A percentile compares a stretch with the other conserved stretches of the same genome.
Evolutionary conservation across 2,797 vertebrate species (phyloP).

Genomic region (Tolypeutes matacus): DNA sequence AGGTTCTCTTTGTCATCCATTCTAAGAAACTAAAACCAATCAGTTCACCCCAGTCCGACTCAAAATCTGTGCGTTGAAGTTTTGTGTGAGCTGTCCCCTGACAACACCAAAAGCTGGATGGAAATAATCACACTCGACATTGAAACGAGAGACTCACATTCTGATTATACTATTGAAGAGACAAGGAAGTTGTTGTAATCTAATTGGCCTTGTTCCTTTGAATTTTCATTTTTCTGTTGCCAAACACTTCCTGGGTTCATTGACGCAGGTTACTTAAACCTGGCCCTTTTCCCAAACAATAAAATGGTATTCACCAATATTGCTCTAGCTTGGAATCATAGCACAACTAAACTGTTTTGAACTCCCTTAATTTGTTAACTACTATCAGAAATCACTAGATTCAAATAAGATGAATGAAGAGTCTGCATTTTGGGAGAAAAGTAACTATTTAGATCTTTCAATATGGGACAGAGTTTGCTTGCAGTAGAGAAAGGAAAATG

Average conservation of each 20-base stretch:
- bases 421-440: background rate
- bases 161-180: background rate
- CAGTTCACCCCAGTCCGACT: background rate
- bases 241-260: background rate
- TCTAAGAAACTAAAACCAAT: background rate
- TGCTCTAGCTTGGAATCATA: background rate
- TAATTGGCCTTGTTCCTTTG: background rate
- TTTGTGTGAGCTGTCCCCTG: background rate
- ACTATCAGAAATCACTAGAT: background rate
- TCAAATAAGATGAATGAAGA: background rate
- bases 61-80: background rate
- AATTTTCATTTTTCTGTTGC: constrained; percentile 30
- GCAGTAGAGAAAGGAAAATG: background rate
- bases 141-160: background rate
- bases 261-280: background rate
- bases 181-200: background rate
- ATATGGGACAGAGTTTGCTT: background rate
- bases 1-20: background rate
- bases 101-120: background rate
- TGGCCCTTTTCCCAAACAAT: too few relatives aligned
- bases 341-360: background rate
- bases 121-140: background rate
- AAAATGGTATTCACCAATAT: background rate
- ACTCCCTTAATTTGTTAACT: background rate
- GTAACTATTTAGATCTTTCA: background rate